Evolutionary conservation across 2,888 invertebrate species (phyloP), one percentile per base, ranked within the genome.

Genomic region (Tinea trinotella): DNA sequence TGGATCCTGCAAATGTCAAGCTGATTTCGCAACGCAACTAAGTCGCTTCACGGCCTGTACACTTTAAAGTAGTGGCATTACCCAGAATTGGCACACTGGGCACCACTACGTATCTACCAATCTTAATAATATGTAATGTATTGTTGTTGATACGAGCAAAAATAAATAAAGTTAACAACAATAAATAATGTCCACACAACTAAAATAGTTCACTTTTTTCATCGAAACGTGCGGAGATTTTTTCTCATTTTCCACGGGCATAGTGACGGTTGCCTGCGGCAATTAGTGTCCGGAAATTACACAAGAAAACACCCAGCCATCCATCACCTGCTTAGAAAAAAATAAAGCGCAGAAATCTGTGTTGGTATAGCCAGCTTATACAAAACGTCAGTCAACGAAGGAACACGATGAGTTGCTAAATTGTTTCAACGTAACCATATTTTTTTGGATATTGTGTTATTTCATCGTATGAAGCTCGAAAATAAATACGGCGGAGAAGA

Each of bases 261-360:
- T 12, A 73, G 70, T 81, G 82, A 83, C 81, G 80, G 82, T 81
- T 79, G 78, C 79, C 71, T 65, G 64, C 61, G 64, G 80, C 79
- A 84, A 84, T 83, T 83, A 84, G 82, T 71, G 80, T 71, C 74
- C 80, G 83, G 82, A 83, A 81, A 84, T 82, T 83, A 81, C 82
- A 74, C 73, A 78, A 82, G 82, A 81, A 81, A 82, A 81, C 75
- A 76, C 72, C 64, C 63, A 66, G 74, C 70, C 69, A 84, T 84
- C 83, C 80, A 83, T 84, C 84, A 84, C 83, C 80, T 75, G 76
- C 60, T 66, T 65, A 70, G 67, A 74, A 76, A 82, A n/a, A 83
- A 80, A 78, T 75, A 77, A 76, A 76, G 75, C 74, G 62, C 68
- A 69, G 68, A 80, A 83, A 84, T 83, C 83, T 79, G 71, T 65